Evolutionary conservation across 1,140 invertebrate genomes (phyloP).

Genomic region (Anastatus disparis): DNA sequence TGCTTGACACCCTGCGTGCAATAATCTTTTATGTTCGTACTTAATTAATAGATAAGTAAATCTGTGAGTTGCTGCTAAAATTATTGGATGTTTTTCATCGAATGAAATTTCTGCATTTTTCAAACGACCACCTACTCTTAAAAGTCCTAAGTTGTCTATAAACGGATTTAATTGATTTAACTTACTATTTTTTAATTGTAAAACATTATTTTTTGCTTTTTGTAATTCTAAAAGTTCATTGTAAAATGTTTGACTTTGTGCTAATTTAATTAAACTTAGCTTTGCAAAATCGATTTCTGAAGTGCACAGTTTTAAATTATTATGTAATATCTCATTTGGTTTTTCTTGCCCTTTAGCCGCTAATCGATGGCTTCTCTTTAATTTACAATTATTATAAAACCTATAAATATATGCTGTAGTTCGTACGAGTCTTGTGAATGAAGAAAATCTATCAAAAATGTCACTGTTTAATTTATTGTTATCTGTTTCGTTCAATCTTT

Average conservation of each 20-base stretch:
- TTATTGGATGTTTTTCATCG: slow-evolving; percentile 45
- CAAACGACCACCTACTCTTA: slow-evolving; percentile 46
- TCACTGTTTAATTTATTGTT: no score
- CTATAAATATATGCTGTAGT: neutral
- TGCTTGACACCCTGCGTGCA: no score
- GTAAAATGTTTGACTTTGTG: neutral
- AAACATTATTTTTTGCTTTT: neutral
- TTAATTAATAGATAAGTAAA: neutral
- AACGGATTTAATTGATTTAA: slow-evolving; percentile 39
- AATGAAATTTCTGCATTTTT: slow-evolving; percentile 39
- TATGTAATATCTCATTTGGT: neutral
- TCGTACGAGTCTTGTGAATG: neutral
- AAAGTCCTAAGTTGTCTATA: slow-evolving; percentile 34
- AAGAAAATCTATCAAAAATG: neutral
- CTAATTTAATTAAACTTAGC: no score
- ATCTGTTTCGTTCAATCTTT: no score
- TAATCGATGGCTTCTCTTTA: no score
- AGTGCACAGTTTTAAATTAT: neutral
- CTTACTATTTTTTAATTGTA: neutral
- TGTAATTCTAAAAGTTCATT: neutral
- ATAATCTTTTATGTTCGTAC: neutral
- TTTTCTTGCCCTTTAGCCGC: neutral
- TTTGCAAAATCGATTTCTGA: no score
- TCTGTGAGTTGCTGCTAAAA: slow-evolving; percentile 26
- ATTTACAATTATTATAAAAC: no score